Percentiles rank a stretch among this genome's conserved stretches.
Evolutionary conservation across 2,113 vertebrate species (phyloP).

Genomic region (Phainopepla nitens): DNA sequence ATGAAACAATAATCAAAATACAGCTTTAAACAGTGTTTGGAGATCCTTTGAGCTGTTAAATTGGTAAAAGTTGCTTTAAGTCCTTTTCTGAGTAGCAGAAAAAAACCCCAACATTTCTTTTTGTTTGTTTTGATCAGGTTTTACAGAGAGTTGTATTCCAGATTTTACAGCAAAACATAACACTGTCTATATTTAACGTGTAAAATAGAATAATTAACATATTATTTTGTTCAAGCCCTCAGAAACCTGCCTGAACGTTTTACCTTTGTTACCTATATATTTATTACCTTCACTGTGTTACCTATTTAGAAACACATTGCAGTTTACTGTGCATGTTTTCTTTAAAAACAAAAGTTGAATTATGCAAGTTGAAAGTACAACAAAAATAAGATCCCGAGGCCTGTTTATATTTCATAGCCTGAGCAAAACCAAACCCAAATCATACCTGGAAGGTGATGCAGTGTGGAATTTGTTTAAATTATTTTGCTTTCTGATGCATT

Average conservation of each 20-base stretch:
- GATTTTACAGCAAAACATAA: background rate
- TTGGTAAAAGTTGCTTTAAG: background rate
- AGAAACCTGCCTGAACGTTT: background rate
- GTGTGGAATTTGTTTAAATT: background rate
- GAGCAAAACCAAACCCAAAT: background rate
- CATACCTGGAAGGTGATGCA: background rate
- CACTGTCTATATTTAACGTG: background rate
- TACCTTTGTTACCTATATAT: background rate
- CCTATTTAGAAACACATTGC: background rate
- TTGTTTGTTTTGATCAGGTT: background rate
- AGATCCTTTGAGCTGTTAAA: background rate
- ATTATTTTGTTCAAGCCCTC: background rate
- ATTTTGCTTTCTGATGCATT: background rate
- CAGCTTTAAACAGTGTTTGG: accelerated
- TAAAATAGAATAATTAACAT: background rate
- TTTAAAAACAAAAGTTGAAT: background rate
- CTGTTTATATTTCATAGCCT: background rate
- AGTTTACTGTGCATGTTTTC: background rate
- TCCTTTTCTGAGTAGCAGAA: background rate
- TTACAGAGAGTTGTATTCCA: background rate
- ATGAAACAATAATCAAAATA: background rate
- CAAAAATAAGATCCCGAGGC: background rate
- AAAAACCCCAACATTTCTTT: accelerated
- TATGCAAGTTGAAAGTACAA: background rate
- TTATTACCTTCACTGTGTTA: background rate